Base-by-base conservation (phyloP, 2,888 invertebrate genomes). In the Microplitis manilae region DNA sequence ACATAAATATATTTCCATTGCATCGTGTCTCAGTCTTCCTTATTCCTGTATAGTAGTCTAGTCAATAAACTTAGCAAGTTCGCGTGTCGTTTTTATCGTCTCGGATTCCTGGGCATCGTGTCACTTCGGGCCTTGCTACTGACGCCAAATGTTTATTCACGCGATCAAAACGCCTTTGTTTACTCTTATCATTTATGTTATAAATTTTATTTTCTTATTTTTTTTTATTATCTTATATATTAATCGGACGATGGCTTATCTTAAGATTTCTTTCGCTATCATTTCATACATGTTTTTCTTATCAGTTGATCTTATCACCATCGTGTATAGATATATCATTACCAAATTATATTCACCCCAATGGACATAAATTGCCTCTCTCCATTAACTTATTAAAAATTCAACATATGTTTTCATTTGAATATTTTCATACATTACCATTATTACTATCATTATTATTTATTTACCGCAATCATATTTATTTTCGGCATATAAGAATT, bases 81-180 rank as follows among this genome's bases (percentile, higher is more conserved):
- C 50, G 77, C 77, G 73, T 77, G 77, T 77, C 70, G 72, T 67
- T 72, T 71, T 72, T 72, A 72, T 73, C 65, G 77, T 73, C 73
- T 77, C 68, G 68, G 61, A 77, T 77, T 73, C 68, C 64, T 62
- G 61, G 65, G 39, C 73, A 41, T 17, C 73, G 59, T 59, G 77
- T 77, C 68, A 65, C 73, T 73, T 67, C n/a, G 60, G 62, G 72
- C 30, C 65, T 59, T 59, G 73, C 65, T 73, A 73, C 73, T 59
- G 73, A 67, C 59, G 67, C 50, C 20, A 64, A 73, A 73, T 73
- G 17, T 73, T 73, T 73, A 65, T 73, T 65, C 73, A 73, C 73
- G 73, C 73, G 73, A 73, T 73, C 39, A 67, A 75, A 69, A 75
- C 68, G 73, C 69, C 76, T 75, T 67, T 76, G 77, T 79, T 72